Evolutionary conservation across 1,140 invertebrate genomes (phyloP), one percentile per base, ranked within the genome.

Genomic region (Megalonaias nervosa): DNA sequence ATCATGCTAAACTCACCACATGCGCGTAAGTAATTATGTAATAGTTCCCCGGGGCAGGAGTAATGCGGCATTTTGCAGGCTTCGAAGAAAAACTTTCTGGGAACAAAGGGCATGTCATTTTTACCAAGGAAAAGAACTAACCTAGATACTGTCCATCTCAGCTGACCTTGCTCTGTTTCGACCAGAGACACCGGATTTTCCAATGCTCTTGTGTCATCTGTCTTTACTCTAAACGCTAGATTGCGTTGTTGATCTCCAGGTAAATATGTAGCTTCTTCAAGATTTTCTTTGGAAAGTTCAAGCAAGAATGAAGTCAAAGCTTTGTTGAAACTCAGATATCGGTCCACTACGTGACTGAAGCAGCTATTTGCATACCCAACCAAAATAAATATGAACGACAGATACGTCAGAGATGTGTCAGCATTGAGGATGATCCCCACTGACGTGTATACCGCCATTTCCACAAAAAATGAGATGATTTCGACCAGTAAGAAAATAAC

Each of bases 381-480:
- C 16, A 84, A 64, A 14, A 84, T 67, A 26, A 81, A 76, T 16
- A 79, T 64, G 11, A 84, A 75, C 13, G 79, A 79, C 13, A 82
- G 55, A 56, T 81, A 82, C 0, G 66, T 80, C 48, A 84, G 58
- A 23, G 78, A 61, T 6, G 66, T 75, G 15, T 68, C 67, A 2
- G 82, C 81, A 77, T 84, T 80, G 1, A 84, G 67, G 59, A 84
- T 82, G 16, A 82, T 23, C 13, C 82, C 82, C 81, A 84, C 82
- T 60, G 82, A 70, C 9, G 82, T 84, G 64, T 82, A 82, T 9
- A 77, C 75, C 16, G 81, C 31, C 31, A 85, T 71, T 62, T 85
- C 83, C 0, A 83, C 80, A 11, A 83, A 48, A 61, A 73, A 82
- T 11, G 77, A 75, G 16, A 83, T 55, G 62, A 81, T 80, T 73